Percentiles rank a stretch among this genome's conserved stretches.
phyloP scores from a whole-genome alignment of 2,888 invertebrate genomes.

The Synergus japonicus region DNA sequence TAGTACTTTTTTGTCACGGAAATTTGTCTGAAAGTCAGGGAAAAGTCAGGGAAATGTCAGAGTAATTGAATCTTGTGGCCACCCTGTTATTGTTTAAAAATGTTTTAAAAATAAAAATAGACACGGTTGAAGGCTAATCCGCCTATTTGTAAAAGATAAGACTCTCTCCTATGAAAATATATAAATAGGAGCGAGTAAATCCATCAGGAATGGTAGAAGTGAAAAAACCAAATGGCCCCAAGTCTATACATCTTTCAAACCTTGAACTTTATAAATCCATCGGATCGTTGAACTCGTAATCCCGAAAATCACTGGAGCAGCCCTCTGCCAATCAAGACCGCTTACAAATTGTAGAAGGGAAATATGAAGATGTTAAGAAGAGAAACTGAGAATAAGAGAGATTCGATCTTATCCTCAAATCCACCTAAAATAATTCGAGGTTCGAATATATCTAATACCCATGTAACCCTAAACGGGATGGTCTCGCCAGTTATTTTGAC shows the following conservation, averaged over 20 bases:
- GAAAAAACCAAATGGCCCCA: conserved; percentile 20
- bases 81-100: no score
- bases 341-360: neutral
- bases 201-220: neutral
- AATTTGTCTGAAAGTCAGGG: no score
- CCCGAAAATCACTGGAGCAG: conserved; percentile 19
- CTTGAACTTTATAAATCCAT: conserved; percentile 40
- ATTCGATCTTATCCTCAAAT: conserved; percentile 26
- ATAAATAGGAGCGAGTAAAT: conserved; percentile 32
- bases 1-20: no score
- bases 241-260: conserved; percentile 10
- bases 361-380: neutral
- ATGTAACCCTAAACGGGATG: conserved; percentile 25
- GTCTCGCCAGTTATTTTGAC: neutral
- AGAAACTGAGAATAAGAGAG: neutral
- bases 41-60: no score
- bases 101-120: conserved; percentile 13
- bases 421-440: conserved; percentile 18
- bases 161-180: conserved; percentile 29
- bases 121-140: conserved; percentile 1
- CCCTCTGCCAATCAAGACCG: neutral
- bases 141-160: conserved; percentile 15
- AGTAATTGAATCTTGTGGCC: no score
- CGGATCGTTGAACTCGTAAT: conserved; percentile 39
- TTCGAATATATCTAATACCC: conserved; percentile 31